These are phyloP conservation scores for Hymenochirus boettgeri DNA, from an alignment of 2,113 vertebrate genomes.

Conservation along the genomic window DNA sequence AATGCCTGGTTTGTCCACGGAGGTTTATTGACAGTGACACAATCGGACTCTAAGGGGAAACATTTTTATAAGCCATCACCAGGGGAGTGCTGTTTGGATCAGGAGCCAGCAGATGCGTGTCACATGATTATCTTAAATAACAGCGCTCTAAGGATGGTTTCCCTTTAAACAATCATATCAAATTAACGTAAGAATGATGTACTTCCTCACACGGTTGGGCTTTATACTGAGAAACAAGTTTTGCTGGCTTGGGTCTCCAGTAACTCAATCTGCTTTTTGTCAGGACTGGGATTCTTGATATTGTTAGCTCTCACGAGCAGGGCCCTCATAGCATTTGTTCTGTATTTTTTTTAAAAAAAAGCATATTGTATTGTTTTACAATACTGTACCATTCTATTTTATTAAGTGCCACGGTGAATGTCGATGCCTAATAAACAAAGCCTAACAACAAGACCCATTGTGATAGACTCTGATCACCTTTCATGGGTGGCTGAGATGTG, in stretches of 20 bases:
- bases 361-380: no score
- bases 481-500: no score
- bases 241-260: neutral
- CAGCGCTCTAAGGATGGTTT: neutral
- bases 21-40: neutral
- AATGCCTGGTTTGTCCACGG: neutral
- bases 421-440: no score
- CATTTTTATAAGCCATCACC: neutral
- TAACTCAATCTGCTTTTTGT: neutral
- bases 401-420: no score
- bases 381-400: no score
- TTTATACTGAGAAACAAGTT: neutral
- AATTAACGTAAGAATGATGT: neutral
- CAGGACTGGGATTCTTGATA: neutral
- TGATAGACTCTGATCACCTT: no score
- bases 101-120: neutral
- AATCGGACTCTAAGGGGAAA: neutral
- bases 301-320: neutral
- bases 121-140: constrained; percentile 1
- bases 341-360: no score
- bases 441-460: no score
- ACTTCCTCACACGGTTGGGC: neutral
- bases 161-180: neutral
- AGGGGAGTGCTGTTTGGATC: neutral
- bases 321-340: neutral